Evolutionary conservation across 1,140 invertebrate genomes (phyloP), one percentile per base, ranked within the genome.

Genomic region (Lamellibrachia luymesi): DNA sequence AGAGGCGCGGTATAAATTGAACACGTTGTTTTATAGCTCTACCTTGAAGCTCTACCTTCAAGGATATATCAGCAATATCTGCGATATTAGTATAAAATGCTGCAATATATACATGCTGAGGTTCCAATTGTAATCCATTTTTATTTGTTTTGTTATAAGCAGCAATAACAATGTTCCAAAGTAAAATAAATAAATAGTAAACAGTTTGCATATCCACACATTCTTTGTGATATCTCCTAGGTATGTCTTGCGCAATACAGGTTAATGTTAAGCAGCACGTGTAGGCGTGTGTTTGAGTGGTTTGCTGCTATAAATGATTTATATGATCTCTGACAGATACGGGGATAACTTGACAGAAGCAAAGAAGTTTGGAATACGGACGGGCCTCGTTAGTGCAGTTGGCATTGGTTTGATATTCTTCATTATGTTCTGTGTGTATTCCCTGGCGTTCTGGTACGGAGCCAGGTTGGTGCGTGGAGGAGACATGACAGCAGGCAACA

Each of bases 321-420:
- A 92, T 52, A 22, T 52, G 17, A 17, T 50, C 50, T 5, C 22
- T 92, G 2, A 6, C 50, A 92, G 92, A n/a, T 92, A 92, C 51
- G 25, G 27, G 27, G 50, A 8, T 38, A 92, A 92, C 27, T 64
- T 92, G 50, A n/a, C 10, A 51, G 97, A 97, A 1, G 98, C 98
- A 0, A 97, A 97, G 93, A 97, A 96, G 50, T 97, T 97, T 2
- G 98, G 98, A 0, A 97, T 97, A 4, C 97, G 96, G 94, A 98
- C 98, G 95, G 98, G 98, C 4, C 95, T 98, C 91, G 95, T 95
- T n/a, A 98, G 97, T 0, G 98, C 98, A 0, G 95, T 98, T n/a
- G 95, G 96, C 22, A 95, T 96, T 94, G 96, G 97, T 50, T 94
- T 96, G 51, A 95, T 96, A 22, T 98, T 98, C 97, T 97, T 98